These are phyloP conservation scores for Campoplex capitator DNA, from an alignment of 2,888 invertebrate species.

Conservation along the genomic window DNA sequence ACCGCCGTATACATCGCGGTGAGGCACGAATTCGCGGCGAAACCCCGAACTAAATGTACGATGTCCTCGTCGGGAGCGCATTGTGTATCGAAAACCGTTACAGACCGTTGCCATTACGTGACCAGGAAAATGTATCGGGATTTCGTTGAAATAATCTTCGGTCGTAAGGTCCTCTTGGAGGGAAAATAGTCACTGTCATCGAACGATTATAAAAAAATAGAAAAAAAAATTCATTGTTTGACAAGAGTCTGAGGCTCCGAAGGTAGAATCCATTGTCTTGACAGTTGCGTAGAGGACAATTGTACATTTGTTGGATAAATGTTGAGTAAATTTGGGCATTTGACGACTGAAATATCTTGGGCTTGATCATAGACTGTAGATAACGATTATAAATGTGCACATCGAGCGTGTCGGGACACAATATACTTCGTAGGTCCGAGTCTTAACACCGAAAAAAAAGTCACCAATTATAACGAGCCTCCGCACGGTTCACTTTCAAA, in stretches of 20 bases:
- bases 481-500: not conserved
- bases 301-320: not conserved
- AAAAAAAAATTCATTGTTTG: not conserved
- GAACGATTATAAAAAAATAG: slow-evolving; percentile 3
- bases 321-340: not conserved
- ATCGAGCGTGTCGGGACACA: not conserved
- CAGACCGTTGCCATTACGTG: slow-evolving; percentile 75
- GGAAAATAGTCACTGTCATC: not conserved
- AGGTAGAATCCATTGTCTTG: not conserved
- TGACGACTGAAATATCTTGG: not conserved
- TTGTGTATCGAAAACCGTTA: slow-evolving; percentile 70
- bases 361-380: not conserved
- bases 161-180: not conserved
- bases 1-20: slow-evolving; percentile 53
- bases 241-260: no score
- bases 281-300: not conserved
- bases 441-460: slow-evolving; percentile 5
- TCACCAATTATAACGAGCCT: slow-evolving; percentile 8
- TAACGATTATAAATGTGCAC: not conserved
- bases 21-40: slow-evolving; percentile 59
- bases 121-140: slow-evolving; percentile 69
- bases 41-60: slow-evolving; percentile 43
- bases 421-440: not conserved
- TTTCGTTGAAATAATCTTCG: slow-evolving; percentile 55
- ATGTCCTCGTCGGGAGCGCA: slow-evolving; percentile 51